phyloP scores from a whole-genome alignment of 2,113 vertebrate species.

The Hippolais icterina region DNA sequence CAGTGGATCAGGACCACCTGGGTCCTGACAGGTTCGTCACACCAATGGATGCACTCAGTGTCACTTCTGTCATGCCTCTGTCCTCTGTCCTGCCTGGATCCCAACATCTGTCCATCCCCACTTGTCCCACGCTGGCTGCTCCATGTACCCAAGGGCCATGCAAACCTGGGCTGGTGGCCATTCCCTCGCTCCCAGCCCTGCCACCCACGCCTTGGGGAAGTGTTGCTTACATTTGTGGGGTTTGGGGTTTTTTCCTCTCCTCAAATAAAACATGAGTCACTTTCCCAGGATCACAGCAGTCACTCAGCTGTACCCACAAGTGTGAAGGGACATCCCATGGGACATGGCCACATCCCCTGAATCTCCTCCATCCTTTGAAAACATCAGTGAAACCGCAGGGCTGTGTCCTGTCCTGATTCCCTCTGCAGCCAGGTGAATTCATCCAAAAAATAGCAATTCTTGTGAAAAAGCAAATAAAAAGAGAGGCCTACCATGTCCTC shows the following conservation, averaged over 20 bases:
- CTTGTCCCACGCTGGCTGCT: not conserved
- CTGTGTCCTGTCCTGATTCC: not conserved
- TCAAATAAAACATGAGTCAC: not conserved
- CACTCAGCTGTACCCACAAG: not conserved
- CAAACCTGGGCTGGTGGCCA: no score
- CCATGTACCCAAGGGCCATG: not conserved
- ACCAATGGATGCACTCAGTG: rapidly evolving
- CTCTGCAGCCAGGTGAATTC: not conserved
- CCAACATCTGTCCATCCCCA: no score
- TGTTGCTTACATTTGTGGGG: not conserved
- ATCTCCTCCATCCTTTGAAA: not conserved
- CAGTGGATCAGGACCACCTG: not conserved
- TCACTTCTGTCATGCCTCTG: not conserved
- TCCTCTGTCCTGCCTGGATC: not conserved
- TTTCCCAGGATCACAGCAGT: not conserved
- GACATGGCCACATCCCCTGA: not conserved
- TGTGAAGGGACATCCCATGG: not conserved
- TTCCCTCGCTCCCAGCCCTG: rapidly evolving
- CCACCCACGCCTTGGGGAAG: rapidly evolving
- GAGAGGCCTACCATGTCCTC: not conserved
- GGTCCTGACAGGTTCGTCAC: not conserved
- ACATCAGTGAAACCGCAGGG: not conserved
- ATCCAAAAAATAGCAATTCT: not conserved
- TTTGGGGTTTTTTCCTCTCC: not conserved
- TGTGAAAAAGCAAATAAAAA: not conserved